Evolutionary conservation across 2,797 vertebrate species (phyloP).

Genomic region (Chelidonichthys spinosus): DNA sequence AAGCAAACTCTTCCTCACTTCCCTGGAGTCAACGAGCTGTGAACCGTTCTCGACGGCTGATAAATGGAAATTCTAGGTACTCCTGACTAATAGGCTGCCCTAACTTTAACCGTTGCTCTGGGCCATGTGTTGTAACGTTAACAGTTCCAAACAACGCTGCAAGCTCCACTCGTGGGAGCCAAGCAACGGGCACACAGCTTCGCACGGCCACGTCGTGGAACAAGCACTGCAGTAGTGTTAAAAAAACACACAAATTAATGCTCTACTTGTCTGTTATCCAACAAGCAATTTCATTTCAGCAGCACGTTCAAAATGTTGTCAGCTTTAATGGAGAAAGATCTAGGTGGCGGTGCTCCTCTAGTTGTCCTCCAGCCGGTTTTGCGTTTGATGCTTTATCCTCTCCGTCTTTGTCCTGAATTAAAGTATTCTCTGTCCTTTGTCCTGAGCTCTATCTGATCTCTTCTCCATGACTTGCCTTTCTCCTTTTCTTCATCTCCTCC

Average conservation of each 20-base stretch:
- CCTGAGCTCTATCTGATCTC: slow-evolving; percentile 43
- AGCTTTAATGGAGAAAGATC: neutral
- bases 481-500: slow-evolving; percentile 39
- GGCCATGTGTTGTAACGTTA: neutral
- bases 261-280: neutral
- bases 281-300: neutral
- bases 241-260: neutral
- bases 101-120: neutral
- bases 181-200: neutral
- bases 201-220: neutral
- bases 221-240: neutral
- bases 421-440: slow-evolving; percentile 37
- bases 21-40: neutral
- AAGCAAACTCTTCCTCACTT: neutral
- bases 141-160: neutral
- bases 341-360: neutral
- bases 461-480: slow-evolving; percentile 29
- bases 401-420: slow-evolving; percentile 11
- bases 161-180: neutral
- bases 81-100: neutral
- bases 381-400: slow-evolving; percentile 24
- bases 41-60: neutral
- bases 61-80: too few species aligned
- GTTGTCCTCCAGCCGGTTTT: neutral
- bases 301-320: slow-evolving; percentile 12